Base-by-base conservation (phyloP, 2,113 vertebrate genomes). In the Tricholaema leucomelas region DNA sequence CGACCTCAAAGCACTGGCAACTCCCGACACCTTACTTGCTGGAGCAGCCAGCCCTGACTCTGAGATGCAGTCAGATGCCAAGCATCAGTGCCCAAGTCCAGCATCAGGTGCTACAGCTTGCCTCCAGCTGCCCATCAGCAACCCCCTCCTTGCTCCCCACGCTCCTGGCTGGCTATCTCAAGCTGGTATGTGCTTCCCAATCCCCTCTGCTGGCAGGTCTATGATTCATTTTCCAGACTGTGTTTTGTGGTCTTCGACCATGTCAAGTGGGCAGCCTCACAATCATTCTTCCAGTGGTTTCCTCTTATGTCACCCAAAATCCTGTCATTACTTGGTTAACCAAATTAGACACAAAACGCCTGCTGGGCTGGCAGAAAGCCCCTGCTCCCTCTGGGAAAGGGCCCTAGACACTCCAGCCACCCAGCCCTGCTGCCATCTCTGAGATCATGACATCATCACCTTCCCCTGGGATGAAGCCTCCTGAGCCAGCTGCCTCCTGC, bases 401-500 rank as follows among this genome's bases (percentile, higher is more conserved):
- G 9, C n/a, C 59, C 35, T 15, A 15, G 11, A n/a, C 33, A 8
- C 14, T 14, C 18, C 2, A 5, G 46, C 7, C 0, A 1, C 46
- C 30, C 42, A 59, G 60, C 48, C 74, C 21, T 5, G 9, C n/a
- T 30, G 15, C 11, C 6, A 65, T 25, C 15, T 33, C 36, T 8
- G 2, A 18, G 55, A 50, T 7, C 17, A 9, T 6, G 20, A 23
- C 16, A 14, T 72, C 7, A 10, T 21, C 28, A 40, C 8, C 31
- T 11, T 8, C 10, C 11, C 9, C 20, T 0, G 0, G 38, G 14
- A 14, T 2, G 28, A 81, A 55, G 27, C n/a, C 19, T 61, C n/a
- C 25, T 2, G 11, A 66, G 69, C 12, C 19, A 16, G 10, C 33
- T 52, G 60, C 24, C 8, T 18, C 14, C 21, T 6, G 4, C 4